These are phyloP conservation scores for Ptychochromis oligacanthus DNA, from an alignment of 2,113 vertebrate species.

Conservation along the genomic window DNA sequence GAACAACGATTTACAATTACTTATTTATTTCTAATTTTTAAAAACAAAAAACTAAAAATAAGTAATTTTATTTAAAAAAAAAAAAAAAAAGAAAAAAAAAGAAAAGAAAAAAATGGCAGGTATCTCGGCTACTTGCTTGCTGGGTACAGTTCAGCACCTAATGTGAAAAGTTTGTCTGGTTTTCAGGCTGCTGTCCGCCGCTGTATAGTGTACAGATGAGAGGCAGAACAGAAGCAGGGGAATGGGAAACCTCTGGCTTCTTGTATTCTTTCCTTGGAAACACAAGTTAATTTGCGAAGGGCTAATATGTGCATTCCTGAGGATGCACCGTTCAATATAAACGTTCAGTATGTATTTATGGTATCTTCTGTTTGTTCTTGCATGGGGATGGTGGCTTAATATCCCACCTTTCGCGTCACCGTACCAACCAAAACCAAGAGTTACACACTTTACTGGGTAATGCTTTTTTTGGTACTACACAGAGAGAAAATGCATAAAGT, in stretches of 20 bases:
- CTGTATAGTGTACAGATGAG: slow-evolving; percentile 46
- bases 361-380: slow-evolving; percentile 23
- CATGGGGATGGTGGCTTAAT: slow-evolving; percentile 20
- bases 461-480: not conserved
- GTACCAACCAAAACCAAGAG: slow-evolving; percentile 4
- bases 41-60: slow-evolving; percentile 13
- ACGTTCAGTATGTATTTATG: slow-evolving; percentile 36
- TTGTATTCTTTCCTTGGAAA: slow-evolving; percentile 2
- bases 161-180: slow-evolving; percentile 14
- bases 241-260: not conserved
- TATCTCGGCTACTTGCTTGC: not conserved
- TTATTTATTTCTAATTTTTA: too few species aligned
- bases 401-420: slow-evolving; percentile 2
- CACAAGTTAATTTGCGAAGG: slow-evolving; percentile 74
- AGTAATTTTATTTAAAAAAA: accelerated
- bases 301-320: slow-evolving; percentile 65
- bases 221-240: not conserved
- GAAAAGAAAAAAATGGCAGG: not conserved
- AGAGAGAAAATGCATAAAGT: not conserved
- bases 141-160: not conserved
- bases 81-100: not conserved
- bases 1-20: too few species aligned
- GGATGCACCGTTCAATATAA: slow-evolving; percentile 51
- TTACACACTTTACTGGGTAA: not conserved
- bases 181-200: not conserved